Evolutionary conservation across 2,797 vertebrate species (phyloP).

Genomic region (Delichon dasypus): DNA sequence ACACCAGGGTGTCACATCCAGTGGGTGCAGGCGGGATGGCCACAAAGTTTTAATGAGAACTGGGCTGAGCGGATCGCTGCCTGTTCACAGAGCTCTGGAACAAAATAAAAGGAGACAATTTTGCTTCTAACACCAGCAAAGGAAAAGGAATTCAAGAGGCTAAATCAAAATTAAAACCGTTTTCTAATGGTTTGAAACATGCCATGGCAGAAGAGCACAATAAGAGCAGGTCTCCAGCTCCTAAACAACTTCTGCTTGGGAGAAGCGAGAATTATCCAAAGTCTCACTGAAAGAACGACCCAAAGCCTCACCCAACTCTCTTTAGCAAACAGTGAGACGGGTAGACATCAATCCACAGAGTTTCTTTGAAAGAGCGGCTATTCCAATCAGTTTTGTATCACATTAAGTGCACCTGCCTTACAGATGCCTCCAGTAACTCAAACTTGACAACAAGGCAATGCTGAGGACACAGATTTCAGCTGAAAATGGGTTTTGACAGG

Average conservation of each 20-base stretch:
- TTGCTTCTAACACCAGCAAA: neutral
- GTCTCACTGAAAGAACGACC: neutral
- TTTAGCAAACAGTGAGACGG: neutral
- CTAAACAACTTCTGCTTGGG: neutral
- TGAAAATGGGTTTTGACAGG: neutral
- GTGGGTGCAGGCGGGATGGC: neutral
- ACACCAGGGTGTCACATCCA: neutral
- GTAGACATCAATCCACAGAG: neutral
- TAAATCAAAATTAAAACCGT: neutral
- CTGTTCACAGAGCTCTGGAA: constrained; percentile 30
- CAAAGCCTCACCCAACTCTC: neutral
- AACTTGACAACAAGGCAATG: neutral
- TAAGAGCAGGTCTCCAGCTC: neutral
- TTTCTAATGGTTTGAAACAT: neutral
- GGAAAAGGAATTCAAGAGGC: neutral
- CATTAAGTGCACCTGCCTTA: neutral
- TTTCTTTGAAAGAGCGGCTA: neutral
- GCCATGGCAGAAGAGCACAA: neutral
- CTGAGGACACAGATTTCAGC: neutral
- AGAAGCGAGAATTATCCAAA: neutral
- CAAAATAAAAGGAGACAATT: neutral
- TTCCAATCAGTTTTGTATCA: neutral
- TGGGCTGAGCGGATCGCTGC: neutral
- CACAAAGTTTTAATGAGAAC: neutral
- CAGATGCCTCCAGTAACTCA: neutral